These are phyloP conservation scores for Tryphoninae sp. DNA, from an alignment of 2,888 invertebrate genomes.

Conservation along the genomic window DNA sequence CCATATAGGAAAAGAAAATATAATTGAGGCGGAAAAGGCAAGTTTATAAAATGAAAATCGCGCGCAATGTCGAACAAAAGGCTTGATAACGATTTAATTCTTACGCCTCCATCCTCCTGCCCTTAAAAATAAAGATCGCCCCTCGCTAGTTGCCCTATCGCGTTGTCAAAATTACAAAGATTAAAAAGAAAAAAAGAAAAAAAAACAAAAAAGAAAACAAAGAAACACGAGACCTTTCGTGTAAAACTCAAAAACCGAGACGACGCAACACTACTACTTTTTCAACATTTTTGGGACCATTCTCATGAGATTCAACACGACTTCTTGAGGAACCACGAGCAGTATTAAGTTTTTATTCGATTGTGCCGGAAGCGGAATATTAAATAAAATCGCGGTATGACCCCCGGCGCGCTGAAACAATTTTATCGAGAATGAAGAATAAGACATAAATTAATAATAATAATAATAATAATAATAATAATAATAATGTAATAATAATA, in stretches of 20 bases:
- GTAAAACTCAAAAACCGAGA: constrained; percentile 51
- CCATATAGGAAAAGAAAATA: neutral
- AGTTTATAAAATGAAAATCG: neutral
- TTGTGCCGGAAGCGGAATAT: constrained; percentile 49
- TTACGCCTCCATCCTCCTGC: constrained; percentile 18
- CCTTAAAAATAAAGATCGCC: neutral
- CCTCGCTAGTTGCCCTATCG: constrained; percentile 12
- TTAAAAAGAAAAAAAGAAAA: neutral
- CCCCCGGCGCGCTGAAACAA: constrained; percentile 47
- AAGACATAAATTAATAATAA: constrained; percentile 27
- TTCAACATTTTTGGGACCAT: constrained; percentile 79
- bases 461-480: constrained; percentile 29
- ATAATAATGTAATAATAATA: constrained; percentile 36
- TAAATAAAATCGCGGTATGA: constrained; percentile 41
- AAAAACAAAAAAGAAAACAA: constrained; percentile 9
- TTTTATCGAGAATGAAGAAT: constrained; percentile 25
- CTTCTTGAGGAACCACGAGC: constrained; percentile 69
- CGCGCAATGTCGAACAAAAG: neutral
- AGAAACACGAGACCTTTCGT: constrained; percentile 34
- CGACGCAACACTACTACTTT: constrained; percentile 71
- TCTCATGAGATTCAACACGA: constrained; percentile 74
- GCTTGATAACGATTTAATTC: neutral
- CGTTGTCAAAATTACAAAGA: constrained; percentile 46
- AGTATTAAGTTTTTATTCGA: constrained; percentile 74
- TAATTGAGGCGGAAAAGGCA: neutral